These are phyloP conservation scores for Sander vitreus DNA, from an alignment of 2,113 vertebrate genomes.

Conservation along the genomic window DNA sequence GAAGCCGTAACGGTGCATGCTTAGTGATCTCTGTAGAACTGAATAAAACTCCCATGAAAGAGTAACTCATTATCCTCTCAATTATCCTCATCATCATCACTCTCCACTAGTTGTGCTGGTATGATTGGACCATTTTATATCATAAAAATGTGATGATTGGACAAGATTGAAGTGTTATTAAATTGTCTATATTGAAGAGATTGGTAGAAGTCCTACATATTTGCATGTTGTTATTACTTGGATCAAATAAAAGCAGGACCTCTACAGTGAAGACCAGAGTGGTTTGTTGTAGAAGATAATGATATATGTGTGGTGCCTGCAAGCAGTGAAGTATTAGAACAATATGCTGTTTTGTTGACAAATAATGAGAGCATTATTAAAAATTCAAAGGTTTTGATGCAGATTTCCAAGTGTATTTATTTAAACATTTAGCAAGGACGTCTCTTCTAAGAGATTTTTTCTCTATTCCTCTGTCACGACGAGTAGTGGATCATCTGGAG, in stretches of 20 bases:
- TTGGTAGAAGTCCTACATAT: neutral
- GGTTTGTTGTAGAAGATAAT: conserved; percentile 1
- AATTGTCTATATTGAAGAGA: neutral
- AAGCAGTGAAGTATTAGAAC: conserved; percentile 15
- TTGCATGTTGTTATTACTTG: neutral
- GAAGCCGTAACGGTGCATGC: neutral
- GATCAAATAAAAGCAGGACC: neutral
- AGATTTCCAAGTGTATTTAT: conserved; percentile 31
- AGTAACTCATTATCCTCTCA: conserved; percentile 14
- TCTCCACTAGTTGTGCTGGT: neutral
- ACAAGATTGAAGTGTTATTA: neutral
- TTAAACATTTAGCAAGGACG: conserved; percentile 17
- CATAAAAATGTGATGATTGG: conserved; percentile 1
- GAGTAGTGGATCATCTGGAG: conserved; percentile 10
- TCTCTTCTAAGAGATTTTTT: conserved; percentile 23
- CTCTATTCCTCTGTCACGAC: neutral
- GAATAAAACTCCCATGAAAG: conserved; percentile 1
- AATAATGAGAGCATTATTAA: conserved; percentile 27
- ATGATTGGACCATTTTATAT: conserved; percentile 18
- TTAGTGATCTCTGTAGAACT: conserved; percentile 13
- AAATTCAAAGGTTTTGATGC: conserved; percentile 30
- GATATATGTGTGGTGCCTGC: conserved; percentile 17
- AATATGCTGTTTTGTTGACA: conserved; percentile 27
- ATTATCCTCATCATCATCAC: neutral
- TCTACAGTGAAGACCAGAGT: neutral